Percentiles rank a stretch among this genome's conserved stretches.
Conservation (phyloP, 2,797 vertebrate genomes). For the Galagoides demidoff region DNA sequence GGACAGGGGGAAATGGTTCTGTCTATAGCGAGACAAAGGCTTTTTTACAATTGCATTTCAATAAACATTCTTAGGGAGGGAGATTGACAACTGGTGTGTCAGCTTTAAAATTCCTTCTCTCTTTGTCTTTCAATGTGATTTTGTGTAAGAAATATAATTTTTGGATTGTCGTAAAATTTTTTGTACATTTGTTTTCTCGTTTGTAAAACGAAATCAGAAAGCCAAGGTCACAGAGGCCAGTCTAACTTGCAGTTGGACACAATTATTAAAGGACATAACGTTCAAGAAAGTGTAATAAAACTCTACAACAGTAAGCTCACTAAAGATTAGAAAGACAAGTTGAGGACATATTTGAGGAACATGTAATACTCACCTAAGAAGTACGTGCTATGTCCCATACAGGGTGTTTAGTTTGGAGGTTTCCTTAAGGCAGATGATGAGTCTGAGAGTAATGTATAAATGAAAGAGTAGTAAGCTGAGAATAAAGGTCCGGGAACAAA, state of each 20-base stretch:
- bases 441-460: background rate
- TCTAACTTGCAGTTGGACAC: background rate
- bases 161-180: too few species aligned
- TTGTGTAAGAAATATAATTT: background rate
- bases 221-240: background rate
- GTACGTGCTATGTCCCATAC: rapidly evolving
- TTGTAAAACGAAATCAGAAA: background rate
- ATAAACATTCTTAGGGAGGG: rapidly evolving
- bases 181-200: background rate
- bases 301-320: background rate
- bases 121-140: background rate
- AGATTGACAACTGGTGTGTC: background rate
- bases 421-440: background rate
- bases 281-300: background rate
- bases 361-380: background rate
- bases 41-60: background rate
- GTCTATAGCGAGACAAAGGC: background rate
- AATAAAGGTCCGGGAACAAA: background rate
- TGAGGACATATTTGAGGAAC: too few species aligned
- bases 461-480: background rate
- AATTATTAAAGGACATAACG: background rate
- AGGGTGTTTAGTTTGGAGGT: background rate
- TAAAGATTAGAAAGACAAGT: background rate
- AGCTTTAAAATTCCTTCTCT: background rate
- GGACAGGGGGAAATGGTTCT: rapidly evolving